A percentile compares a stretch with the other conserved stretches of the same genome.
Evolutionary conservation across 37 sponge, comb jelly and placozoan species (phyloP).

Genomic region (Haliclona indistincta): DNA sequence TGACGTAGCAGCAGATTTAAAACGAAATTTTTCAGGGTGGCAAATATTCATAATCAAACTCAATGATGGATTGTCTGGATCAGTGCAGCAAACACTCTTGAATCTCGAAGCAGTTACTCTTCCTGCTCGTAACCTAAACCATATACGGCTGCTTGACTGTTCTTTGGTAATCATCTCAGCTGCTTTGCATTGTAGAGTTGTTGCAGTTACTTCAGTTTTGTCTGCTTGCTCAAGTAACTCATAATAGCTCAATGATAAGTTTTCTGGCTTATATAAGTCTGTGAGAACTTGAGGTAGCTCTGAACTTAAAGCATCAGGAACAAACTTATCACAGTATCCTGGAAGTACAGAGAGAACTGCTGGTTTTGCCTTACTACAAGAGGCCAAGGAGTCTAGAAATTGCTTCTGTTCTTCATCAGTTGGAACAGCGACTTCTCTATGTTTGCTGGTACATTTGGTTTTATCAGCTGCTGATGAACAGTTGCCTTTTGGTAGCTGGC

Average conservation of each 20-base stretch:
- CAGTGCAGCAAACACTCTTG: conserved; percentile 41
- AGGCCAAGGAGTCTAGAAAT: background rate
- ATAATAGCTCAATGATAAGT: background rate
- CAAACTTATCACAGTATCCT: conserved; percentile 14
- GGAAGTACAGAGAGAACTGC: conserved; percentile 36
- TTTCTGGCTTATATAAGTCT: conserved; percentile 15
- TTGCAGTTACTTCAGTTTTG: background rate
- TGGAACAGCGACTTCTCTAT: no score
- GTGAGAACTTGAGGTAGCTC: conserved; percentile 19
- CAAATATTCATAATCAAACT: conserved; percentile 51
- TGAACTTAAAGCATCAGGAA: conserved; percentile 9
- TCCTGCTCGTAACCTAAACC: conserved; percentile 59
- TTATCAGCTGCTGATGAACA: no score
- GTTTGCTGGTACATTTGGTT: no score
- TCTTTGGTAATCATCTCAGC: conserved; percentile 31
- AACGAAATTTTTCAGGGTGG: conserved; percentile 52
- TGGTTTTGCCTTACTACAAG: conserved; percentile 28
- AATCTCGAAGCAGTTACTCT: conserved; percentile 66
- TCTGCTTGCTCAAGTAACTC: no score
- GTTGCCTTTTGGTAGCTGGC: no score
- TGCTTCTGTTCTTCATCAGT: background rate
- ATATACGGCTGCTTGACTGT: conserved; percentile 33
- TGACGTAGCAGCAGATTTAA: conserved; percentile 31
- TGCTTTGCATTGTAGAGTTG: conserved; percentile 7
- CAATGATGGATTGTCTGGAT: conserved; percentile 42